phyloP scores from a whole-genome alignment of 2,888 invertebrate genomes.

The Spisula subtruncata region DNA sequence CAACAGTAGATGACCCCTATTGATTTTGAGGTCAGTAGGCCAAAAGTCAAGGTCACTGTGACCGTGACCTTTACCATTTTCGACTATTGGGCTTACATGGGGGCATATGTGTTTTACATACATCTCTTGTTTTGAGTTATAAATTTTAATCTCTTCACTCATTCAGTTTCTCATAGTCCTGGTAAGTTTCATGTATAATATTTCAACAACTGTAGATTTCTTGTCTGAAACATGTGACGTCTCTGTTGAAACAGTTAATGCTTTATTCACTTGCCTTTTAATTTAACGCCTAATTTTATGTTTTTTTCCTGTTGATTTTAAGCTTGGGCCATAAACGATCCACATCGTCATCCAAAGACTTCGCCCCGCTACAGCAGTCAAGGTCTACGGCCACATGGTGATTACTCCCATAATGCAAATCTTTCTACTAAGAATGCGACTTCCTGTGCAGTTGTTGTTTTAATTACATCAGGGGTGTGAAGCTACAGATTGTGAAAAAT shows the following conservation, averaged over 20 bases:
- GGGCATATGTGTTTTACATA: no score
- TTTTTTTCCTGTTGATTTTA: constrained; percentile 51
- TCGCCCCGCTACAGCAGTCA: constrained; percentile 65
- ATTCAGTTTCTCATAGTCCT: not conserved
- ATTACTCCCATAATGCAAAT: constrained; percentile 45
- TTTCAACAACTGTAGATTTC: not conserved
- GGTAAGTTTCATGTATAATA: not conserved
- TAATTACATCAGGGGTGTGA: constrained; percentile 12
- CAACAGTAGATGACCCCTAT: no score
- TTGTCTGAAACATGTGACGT: no score
- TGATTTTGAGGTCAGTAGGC: no score
- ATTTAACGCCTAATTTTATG: constrained; percentile 4
- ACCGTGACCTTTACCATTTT: no score
- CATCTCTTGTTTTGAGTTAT: not conserved
- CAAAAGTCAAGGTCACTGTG: no score
- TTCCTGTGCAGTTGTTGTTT: constrained; percentile 15
- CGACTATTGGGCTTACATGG: no score
- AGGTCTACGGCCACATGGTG: constrained; percentile 77
- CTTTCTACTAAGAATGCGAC: constrained; percentile 9
- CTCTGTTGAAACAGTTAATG: no score
- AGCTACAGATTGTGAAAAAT: not conserved
- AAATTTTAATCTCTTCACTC: not conserved
- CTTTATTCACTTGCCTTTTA: not conserved
- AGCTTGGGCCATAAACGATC: constrained; percentile 85
- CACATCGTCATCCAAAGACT: constrained; percentile 76